Evolutionary conservation across 2,888 invertebrate genomes (phyloP), one percentile per base, ranked within the genome.

Genomic region (Eueremaeus valkanovi): DNA sequence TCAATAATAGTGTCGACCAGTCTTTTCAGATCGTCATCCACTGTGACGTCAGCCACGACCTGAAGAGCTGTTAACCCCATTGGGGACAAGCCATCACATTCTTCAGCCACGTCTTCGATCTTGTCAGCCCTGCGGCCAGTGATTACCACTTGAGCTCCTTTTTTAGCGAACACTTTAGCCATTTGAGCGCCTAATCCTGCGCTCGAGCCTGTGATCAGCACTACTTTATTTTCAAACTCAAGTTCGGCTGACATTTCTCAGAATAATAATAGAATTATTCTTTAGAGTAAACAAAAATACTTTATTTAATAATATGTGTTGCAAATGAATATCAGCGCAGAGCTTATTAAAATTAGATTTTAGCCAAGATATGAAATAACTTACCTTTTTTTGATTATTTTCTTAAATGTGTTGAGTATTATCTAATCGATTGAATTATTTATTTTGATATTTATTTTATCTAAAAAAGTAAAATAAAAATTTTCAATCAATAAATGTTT

Each of bases 161-260:
- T 24, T 42, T 72, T 51, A 5, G 75, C 70, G 31, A 75, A 75
- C 40, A 72, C 55, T n/a, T 31, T 29, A 16, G 61, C 75, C 27
- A 72, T 45, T 31, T 36, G 24, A 3, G 75, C 45, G 42, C 75
- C 75, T 3, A 75, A 42, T 8, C 75, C 75, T 24, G 72, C 75
- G 29, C 51, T 51, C 16, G 75, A 75, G 3, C 75, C 75, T n/a
- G 75, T 75, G 29, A 75, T 55, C 18, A 75, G 45, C 24, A 75
- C 75, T 27, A 75, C 75, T 42, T 75, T 75, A n/a, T 42, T 13
- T 3, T 21, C 27, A 21, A 75, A 75, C 2, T 75, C 55, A 8
- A 24, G n/a, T 42, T 75, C 74, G 9, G 16, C 13, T 21, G 74
- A 63, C 74, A 74, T 74, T n/a, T n/a, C n/a, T n/a, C n/a, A n/a